Conservation (phyloP, 1,140 invertebrate species). For the Luehdorfia chinensis region DNA sequence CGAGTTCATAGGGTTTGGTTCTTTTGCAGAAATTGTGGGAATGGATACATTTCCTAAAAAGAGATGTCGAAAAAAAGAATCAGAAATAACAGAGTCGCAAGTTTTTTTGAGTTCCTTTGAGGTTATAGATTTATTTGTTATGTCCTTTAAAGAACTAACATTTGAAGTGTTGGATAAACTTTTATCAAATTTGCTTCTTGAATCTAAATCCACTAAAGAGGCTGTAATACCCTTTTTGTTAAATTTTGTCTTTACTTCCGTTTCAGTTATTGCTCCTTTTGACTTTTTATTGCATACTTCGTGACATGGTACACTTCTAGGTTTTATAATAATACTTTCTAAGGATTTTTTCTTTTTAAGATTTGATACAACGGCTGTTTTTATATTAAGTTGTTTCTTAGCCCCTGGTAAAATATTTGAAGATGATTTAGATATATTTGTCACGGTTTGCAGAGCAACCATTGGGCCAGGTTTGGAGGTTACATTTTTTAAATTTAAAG, state of each 20-base stretch:
- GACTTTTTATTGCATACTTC: slow-evolving; percentile 46
- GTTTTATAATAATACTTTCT: slow-evolving; percentile 43
- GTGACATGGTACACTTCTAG: slow-evolving; percentile 43
- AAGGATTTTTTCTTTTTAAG: slow-evolving; percentile 63
- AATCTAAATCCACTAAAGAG: slow-evolving; percentile 19
- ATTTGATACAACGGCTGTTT: slow-evolving; percentile 54
- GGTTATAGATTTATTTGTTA: slow-evolving; percentile 36
- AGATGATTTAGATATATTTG: slow-evolving; percentile 55
- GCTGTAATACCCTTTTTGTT: slow-evolving; percentile 31
- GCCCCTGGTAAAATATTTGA: slow-evolving; percentile 37
- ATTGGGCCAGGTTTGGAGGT: slow-evolving; percentile 30
- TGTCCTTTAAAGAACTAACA: slow-evolving; percentile 33
- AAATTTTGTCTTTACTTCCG: slow-evolving; percentile 34
- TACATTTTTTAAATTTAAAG: slow-evolving; percentile 33
- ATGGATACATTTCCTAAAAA: slow-evolving; percentile 76
- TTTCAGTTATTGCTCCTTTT: slow-evolving; percentile 42
- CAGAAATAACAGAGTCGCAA: slow-evolving; percentile 77
- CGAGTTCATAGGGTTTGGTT: slow-evolving; percentile 64
- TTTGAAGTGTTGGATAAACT: slow-evolving; percentile 29
- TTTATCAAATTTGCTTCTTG: slow-evolving; percentile 44
- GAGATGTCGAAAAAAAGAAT: slow-evolving; percentile 85
- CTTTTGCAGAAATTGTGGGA: slow-evolving; percentile 40
- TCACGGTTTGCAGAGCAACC: slow-evolving; percentile 32
- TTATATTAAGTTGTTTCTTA: slow-evolving; percentile 50
- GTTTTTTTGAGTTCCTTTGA: slow-evolving; percentile 76